Evolutionary conservation across 2,113 vertebrate genomes (phyloP).

Genomic region (Prochilodus magdalenae): DNA sequence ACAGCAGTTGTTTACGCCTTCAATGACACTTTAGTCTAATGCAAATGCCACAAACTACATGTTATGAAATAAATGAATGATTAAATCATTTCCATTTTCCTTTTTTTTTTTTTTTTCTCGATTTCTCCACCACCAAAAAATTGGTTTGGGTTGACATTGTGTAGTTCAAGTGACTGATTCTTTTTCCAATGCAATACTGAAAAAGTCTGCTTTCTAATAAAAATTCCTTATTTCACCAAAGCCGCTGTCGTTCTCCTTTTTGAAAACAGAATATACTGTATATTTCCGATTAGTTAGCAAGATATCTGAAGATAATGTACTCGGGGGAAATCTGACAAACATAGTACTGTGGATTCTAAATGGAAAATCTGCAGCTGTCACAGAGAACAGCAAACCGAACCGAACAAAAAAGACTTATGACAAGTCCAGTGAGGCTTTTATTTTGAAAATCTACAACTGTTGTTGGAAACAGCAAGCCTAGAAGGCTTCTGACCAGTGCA

Average conservation of each 20-base stretch:
- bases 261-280: not conserved
- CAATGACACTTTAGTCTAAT: conserved; percentile 71
- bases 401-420: too few relatives aligned
- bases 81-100: conserved; percentile 67
- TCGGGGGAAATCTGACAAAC: too few relatives aligned
- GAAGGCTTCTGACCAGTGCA: too few relatives aligned
- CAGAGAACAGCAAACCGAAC: too few relatives aligned
- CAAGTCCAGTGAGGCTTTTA: not conserved
- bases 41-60: conserved; percentile 74
- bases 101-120: conserved; percentile 65
- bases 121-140: conserved; percentile 60
- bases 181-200: conserved; percentile 79
- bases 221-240: conserved; percentile 76
- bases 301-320: too few relatives aligned
- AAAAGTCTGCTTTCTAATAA: conserved; percentile 81
- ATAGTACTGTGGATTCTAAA: too few relatives aligned
- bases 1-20: conserved; percentile 21
- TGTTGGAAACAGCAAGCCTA: too few relatives aligned
- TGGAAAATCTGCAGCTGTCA: too few relatives aligned
- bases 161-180: conserved; percentile 72
- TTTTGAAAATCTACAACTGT: not conserved
- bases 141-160: conserved; percentile 62
- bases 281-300: too few relatives aligned
- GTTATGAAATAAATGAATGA: conserved; percentile 58
- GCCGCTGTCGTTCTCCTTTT: conserved; percentile 1